A percentile compares a stretch with the other conserved stretches of the same genome.
Conservation (phyloP, 2,888 invertebrate species). For the Cephus runcator region DNA sequence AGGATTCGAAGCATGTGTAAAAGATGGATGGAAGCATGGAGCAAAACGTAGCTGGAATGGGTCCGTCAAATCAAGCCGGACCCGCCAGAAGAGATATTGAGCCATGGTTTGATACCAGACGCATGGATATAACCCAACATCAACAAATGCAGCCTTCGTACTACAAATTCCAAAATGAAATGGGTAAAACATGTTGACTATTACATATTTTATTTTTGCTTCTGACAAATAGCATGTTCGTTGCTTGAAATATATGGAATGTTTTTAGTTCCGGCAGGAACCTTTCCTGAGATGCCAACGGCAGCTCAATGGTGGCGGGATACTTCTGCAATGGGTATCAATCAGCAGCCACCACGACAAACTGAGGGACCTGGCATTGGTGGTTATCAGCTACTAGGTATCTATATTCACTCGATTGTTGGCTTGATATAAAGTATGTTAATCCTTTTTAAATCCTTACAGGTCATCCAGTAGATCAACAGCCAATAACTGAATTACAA, state of each 20-base stretch:
- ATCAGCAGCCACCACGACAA: conserved; percentile 1
- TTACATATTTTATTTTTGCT: background rate
- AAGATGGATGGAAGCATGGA: conserved; percentile 19
- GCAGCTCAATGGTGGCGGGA: conserved; percentile 22
- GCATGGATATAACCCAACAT: conserved; percentile 18
- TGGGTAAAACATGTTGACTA: conserved; percentile 8
- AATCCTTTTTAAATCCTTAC: background rate
- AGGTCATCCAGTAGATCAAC: conserved; percentile 13
- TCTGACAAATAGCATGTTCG: background rate
- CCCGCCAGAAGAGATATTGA: conserved; percentile 11
- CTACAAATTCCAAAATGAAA: conserved; percentile 22
- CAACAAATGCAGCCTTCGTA: conserved; percentile 19
- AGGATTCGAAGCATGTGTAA: conserved; percentile 9
- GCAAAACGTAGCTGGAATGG: conserved; percentile 15
- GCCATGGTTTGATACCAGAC: conserved; percentile 19
- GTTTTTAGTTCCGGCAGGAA: background rate
- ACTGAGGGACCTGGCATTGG: conserved; percentile 11
- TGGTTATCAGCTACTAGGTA: conserved; percentile 18
- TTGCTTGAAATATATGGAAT: background rate
- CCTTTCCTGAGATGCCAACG: conserved; percentile 17
- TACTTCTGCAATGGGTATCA: conserved; percentile 8
- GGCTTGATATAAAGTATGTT: background rate
- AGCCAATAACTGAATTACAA: conserved; percentile 4
- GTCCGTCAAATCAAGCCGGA: conserved; percentile 8
- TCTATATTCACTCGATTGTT: background rate